phyloP scores from a whole-genome alignment of 2,797 vertebrate species.

The Distichodus sexfasciatus region DNA sequence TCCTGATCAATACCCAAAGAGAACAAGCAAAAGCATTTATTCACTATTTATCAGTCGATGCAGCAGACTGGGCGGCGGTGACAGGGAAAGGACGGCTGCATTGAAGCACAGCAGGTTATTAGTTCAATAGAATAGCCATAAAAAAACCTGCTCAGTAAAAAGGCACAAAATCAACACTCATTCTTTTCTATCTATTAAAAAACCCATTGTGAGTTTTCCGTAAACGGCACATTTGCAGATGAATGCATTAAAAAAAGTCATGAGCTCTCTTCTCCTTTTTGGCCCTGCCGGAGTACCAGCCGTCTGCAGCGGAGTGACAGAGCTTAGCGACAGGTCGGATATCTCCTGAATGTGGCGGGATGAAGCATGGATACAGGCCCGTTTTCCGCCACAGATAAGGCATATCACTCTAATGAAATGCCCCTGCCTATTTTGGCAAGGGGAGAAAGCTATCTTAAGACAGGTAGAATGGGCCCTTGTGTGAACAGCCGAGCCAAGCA shows the following conservation, averaged over 20 bases:
- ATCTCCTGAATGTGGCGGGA: slow-evolving; percentile 27
- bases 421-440: slow-evolving; percentile 23
- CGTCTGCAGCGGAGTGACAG: slow-evolving; percentile 8
- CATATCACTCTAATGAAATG: slow-evolving; percentile 37
- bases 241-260: slow-evolving; percentile 8
- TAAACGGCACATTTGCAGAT: background rate
- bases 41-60: slow-evolving; percentile 61
- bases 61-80: slow-evolving; percentile 38
- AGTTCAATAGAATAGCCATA: background rate
- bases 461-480: slow-evolving; percentile 41
- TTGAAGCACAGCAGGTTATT: slow-evolving; percentile 4
- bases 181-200: background rate
- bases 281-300: background rate
- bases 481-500: background rate
- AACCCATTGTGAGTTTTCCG: background rate
- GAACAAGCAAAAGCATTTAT: slow-evolving; percentile 47
- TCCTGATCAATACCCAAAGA: slow-evolving; percentile 55
- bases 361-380: background rate
- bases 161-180: background rate
- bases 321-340: slow-evolving; percentile 32
- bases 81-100: slow-evolving; percentile 25
- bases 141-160: too few relatives aligned
- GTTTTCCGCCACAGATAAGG: slow-evolving; percentile 33
- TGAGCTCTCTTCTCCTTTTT: background rate
- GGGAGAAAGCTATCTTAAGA: slow-evolving; percentile 56